Base-by-base conservation (phyloP, 1,140 invertebrate genomes). In the Varroa destructor region DNA sequence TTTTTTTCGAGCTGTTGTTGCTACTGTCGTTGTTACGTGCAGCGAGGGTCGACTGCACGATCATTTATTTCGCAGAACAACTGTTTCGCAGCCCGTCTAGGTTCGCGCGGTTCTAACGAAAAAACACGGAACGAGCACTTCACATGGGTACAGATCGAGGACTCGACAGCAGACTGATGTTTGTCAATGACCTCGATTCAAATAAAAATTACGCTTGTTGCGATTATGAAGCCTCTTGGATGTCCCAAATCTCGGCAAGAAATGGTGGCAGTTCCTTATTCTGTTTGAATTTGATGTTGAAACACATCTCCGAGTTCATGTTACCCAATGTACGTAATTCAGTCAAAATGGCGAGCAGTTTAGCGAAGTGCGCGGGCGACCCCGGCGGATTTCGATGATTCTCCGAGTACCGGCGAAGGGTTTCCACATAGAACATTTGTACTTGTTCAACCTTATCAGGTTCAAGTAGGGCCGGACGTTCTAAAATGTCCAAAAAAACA, bases 231-330 rank as follows among this genome's bases (percentile, higher is more conserved):
- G 46, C 46, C 36, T 73, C 73, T n/a, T 75, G 73, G 40, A 94
- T 89, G 81, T 96, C 92, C 91, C 93, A 96, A 79, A 95, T 93
- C 82, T 96, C 92, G 76, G 89, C 89, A 75, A 96, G 85, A 84
- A 96, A 94, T 73, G 90, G 86, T 77, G 93, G 93, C 80, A 96
- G 84, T 81, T 91, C 91, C 80, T 90, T 88, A 82, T 96, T 94
- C 81, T 95, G 91, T 81, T 93, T 91, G 74, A 97, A 84, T 81
- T 93, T 94, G 74, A 97, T 84, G 74, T 89, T 91, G 82, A 92
- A 90, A 81, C 94, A 93, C 86, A 95, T 89, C 82, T 96, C 91
- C 74, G 90, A 93, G 83, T 97, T 97, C 81, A 94, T 89, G 81
- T 90, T 92, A 77, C 93, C 93, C 71, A 97, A 86, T 67, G 92